Evolutionary conservation across 1,140 invertebrate species (phyloP), one percentile per base, ranked within the genome.

Genomic region (Trinorchestia longiramus): DNA sequence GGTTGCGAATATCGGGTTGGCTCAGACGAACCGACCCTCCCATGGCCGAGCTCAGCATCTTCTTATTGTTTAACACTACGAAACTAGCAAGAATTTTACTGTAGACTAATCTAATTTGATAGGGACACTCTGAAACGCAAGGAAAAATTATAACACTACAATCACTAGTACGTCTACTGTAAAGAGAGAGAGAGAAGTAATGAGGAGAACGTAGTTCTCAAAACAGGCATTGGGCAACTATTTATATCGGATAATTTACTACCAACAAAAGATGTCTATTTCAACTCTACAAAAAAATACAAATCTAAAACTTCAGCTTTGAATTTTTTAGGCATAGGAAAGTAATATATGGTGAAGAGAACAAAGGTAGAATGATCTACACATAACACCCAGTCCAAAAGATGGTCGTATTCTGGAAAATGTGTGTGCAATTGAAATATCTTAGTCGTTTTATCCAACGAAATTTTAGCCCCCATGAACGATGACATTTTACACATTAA

Each of bases 11-110:
- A 47, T 96, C 96, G 28, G 96, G 96, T 43, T 96, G 96, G 95
- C 96, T 96, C 15, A 96, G 96, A 23, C 96, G 87, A 44, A 96
- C 96, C 88, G 96, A 96, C 19, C 96, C 96, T 41, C 96, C 96
- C 96, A 96, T 96, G 0, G 96, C 96, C 6, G 96, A 96, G 88
- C 96, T 96, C 36, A 96, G 87, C 96, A 96, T 96, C 44, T 90
- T 90, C 28, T 77, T 77, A 77, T 77, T 36, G 36, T 77, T 77
- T 23, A 77, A 77, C 62, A 36, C 62, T 77, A 77, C 62, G 62
- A 77, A 77, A 77, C 62, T 77, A 77, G 62, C 1, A 77, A 77
- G 62, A 77, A 77, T 23, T 77, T 77, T 77, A 77, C 11, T 3
- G 62, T 77, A 77, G 15, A 3, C 62, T 77, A 77, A 77, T 77